phyloP scores from a whole-genome alignment of 2,113 vertebrate genomes.

The Elachura formosa region DNA sequence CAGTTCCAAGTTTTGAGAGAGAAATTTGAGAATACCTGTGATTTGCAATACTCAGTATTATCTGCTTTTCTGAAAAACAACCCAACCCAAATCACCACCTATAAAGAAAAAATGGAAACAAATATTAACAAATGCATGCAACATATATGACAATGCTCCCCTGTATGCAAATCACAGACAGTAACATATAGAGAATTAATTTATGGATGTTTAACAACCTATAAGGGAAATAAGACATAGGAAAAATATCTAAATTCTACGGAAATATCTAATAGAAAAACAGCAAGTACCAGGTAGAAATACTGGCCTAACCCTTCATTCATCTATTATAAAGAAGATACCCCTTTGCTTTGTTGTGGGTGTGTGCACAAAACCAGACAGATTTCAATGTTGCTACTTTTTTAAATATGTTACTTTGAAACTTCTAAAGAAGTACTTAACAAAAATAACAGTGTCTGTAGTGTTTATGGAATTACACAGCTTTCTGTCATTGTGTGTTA shows the following conservation, averaged over 20 bases:
- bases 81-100: background rate
- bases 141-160: background rate
- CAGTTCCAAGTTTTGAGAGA: background rate
- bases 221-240: background rate
- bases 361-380: background rate
- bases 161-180: background rate
- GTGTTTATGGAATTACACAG: background rate
- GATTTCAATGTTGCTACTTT: background rate
- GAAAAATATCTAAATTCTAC: background rate
- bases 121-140: background rate
- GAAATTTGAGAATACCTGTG: background rate
- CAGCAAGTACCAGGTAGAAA: background rate
- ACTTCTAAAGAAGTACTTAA: background rate
- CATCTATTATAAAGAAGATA: background rate
- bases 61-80: background rate
- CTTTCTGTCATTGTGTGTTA: background rate
- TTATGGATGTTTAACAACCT: background rate
- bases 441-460: background rate
- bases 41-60: background rate
- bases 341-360: background rate
- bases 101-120: background rate
- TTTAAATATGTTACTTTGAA: background rate
- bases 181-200: background rate
- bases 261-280: background rate
- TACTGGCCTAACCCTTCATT: background rate